Evolutionary conservation across 1,140 invertebrate species (phyloP).

Genomic region (Leptinotarsa undecemlineata): DNA sequence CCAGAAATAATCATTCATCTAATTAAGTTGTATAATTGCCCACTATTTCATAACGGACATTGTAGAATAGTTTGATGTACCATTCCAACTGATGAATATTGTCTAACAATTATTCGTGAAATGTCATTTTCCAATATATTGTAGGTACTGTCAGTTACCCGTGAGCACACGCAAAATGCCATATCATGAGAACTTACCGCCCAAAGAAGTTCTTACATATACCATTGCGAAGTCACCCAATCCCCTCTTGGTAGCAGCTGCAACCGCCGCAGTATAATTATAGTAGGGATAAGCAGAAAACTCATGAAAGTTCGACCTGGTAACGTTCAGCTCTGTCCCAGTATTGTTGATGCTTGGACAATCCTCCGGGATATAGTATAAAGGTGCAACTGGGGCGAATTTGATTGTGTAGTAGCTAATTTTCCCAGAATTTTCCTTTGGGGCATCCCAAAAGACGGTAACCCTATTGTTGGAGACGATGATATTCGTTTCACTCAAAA

Average conservation of each 20-base stretch:
- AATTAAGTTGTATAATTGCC: too few species aligned
- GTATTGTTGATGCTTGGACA: neutral
- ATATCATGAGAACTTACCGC: neutral
- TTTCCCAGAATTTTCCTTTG: neutral
- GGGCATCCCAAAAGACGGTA: neutral
- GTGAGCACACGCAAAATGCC: too few species aligned
- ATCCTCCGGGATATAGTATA: neutral
- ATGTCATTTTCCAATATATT: too few species aligned
- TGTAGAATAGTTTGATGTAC: too few species aligned
- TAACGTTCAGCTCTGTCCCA: neutral
- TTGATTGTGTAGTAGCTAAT: neutral
- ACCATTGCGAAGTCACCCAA: neutral
- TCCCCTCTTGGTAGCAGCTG: neutral
- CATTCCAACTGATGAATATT: too few species aligned
- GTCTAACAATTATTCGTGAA: too few species aligned
- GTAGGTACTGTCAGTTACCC: too few species aligned
- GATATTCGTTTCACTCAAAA: too few species aligned
- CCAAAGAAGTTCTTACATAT: neutral
- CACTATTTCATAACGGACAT: too few species aligned
- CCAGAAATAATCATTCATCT: too few species aligned
- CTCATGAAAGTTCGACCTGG: neutral
- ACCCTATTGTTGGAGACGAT: neutral
- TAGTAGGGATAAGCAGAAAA: neutral
- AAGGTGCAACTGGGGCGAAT: neutral
- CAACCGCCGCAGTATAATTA: neutral